Conservation (phyloP, 2,888 invertebrate genomes). For the Aphidius colemani region DNA sequence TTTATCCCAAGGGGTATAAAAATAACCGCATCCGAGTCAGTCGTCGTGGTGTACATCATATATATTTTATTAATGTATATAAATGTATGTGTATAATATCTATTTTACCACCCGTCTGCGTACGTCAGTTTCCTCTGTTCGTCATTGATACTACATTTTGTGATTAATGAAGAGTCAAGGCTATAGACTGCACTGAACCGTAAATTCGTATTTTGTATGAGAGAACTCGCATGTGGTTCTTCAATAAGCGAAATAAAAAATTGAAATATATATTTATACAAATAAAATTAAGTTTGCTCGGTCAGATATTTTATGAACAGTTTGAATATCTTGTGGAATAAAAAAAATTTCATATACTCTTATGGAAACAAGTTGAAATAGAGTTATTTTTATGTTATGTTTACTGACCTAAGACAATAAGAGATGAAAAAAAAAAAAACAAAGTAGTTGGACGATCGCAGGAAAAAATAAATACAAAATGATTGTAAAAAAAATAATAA, state of each 20-base stretch:
- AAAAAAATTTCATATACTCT: too few relatives aligned
- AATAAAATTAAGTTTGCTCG: too few relatives aligned
- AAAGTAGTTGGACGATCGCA: not conserved
- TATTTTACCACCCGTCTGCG: conserved; percentile 36
- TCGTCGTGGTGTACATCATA: too few relatives aligned
- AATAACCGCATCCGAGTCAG: not conserved
- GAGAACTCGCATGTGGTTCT: too few relatives aligned
- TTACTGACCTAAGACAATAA: conserved; percentile 9
- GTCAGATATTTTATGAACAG: too few relatives aligned
- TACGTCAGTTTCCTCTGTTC: conserved; percentile 53
- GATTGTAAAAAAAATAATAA: not conserved
- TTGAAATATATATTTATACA: too few relatives aligned
- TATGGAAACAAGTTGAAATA: too few relatives aligned
- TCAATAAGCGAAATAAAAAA: too few relatives aligned
- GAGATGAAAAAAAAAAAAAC: conserved; percentile 26
- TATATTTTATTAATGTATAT: conserved; percentile 2
- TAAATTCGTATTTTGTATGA: too few relatives aligned
- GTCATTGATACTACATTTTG: conserved; percentile 57
- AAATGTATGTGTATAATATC: conserved; percentile 7
- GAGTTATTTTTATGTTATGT: too few relatives aligned
- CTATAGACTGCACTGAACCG: conserved; percentile 20
- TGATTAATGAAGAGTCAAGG: conserved; percentile 61
- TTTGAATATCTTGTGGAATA: too few relatives aligned
- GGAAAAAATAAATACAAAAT: not conserved
- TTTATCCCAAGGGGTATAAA: too few relatives aligned